Conservation (phyloP, 2,113 vertebrate genomes). For the Mungos mungo region DNA sequence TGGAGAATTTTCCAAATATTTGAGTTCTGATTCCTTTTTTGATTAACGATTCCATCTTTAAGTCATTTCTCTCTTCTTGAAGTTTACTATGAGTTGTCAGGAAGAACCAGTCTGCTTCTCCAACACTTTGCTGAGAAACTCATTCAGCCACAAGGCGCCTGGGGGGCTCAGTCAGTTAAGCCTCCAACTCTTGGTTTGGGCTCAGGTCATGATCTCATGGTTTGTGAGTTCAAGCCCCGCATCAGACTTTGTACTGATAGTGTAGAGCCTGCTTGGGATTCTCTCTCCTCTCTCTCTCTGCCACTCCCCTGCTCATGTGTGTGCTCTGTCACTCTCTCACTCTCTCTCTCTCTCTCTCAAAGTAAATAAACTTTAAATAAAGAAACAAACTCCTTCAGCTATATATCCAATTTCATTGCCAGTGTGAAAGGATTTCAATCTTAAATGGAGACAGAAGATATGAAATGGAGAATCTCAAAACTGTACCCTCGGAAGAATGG, state of each 20-base stretch:
- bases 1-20: background rate
- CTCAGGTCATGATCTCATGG: too few species aligned
- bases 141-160: background rate
- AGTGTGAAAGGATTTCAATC: background rate
- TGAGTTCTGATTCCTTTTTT: background rate
- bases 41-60: background rate
- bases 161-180: too few species aligned
- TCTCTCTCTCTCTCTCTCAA: too few species aligned
- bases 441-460: background rate
- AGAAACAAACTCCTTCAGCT: background rate
- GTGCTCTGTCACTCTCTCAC: too few species aligned
- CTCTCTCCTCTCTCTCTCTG: too few species aligned
- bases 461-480: background rate
- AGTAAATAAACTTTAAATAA: too few species aligned
- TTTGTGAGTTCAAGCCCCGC: too few species aligned
- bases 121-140: background rate
- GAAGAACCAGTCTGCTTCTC: background rate
- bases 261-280: too few species aligned
- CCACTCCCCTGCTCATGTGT: too few species aligned
- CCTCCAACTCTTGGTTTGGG: too few species aligned
- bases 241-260: too few species aligned
- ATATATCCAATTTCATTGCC: background rate
- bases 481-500: background rate
- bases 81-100: background rate
- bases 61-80: background rate